Base-by-base conservation (phyloP, 2,113 vertebrate genomes). In the Serinus canaria region DNA sequence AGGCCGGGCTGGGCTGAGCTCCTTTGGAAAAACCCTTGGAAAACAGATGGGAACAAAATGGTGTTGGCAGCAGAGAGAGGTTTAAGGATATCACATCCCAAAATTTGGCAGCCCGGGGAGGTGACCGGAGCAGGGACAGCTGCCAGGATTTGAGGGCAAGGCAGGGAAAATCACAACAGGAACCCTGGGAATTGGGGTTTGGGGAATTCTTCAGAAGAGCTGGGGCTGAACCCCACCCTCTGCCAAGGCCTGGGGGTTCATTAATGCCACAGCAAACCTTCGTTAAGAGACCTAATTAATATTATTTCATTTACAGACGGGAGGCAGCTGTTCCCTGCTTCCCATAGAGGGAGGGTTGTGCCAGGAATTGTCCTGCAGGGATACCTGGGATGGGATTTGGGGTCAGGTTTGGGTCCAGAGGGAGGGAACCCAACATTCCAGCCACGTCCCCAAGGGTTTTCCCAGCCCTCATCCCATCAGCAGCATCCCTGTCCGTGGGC, bases 11-110 rank as follows among this genome's bases (percentile, higher is more conserved):
- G 88, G 2, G 21, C 31, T 41, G 41, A 46, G 33, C 19, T 66
- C 52, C 67, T 72, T 33, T 4, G 7, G 89, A 90, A 94, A 94
- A 20, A n/a, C n/a, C 58, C 35, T 50, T 8, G 44, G 24, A 41
- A 73, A 92, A 68, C 74, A 84, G 87, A 87, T 81, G 92, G 90
- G 74, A 94, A 58, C 59, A 84, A 35, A 84, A 69, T 3, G 2
- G 19, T 1, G 6, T 1, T 90, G 90, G 83, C 92, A 95, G 92
- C 59, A 3, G 4, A 2, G 69, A 9, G 23, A 0, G 28, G 6
- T 87, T 87, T 24, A 10, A 69, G 46, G 82, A 39, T 1, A 8
- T 14, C 19, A 1, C 59, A 12, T 44, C 53, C 55, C 46, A 0
- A 2, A 30, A 35, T 15, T 10, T 64, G 58, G 55, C 62, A 49